A percentile compares a stretch with the other conserved stretches of the same genome.
phyloP scores from a whole-genome alignment of 1,140 invertebrate genomes.

The Globodera rostochiensis region DNA sequence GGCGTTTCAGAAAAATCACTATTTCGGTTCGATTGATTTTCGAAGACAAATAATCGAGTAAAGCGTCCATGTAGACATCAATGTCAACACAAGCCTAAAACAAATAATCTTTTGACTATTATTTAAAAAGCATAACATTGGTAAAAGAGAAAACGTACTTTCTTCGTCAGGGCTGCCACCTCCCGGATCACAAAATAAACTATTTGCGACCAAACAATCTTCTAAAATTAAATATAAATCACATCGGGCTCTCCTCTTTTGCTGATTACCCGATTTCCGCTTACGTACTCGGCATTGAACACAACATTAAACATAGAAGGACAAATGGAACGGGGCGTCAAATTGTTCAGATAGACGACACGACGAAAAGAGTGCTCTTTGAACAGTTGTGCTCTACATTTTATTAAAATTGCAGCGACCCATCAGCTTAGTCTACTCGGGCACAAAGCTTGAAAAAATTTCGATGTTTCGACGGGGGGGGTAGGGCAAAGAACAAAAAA shows the following conservation, averaged over 20 bases:
- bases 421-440: neutral
- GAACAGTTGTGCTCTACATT: slow-evolving; percentile 1
- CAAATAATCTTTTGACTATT: neutral
- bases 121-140: neutral
- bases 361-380: slow-evolving; percentile 30
- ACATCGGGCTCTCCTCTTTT: neutral
- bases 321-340: slow-evolving; percentile 38
- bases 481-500: neutral
- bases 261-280: neutral
- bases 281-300: slow-evolving; percentile 39
- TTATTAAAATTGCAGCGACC: neutral
- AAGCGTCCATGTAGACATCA: slow-evolving; percentile 27
- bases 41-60: slow-evolving; percentile 33
- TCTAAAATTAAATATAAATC: slow-evolving; percentile 8
- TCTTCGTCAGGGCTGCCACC: slow-evolving; percentile 36
- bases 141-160: slow-evolving; percentile 6
- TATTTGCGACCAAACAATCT: slow-evolving; percentile 32
- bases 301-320: slow-evolving; percentile 30
- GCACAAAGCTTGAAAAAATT: neutral
- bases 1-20: slow-evolving; percentile 34
- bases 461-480: neutral
- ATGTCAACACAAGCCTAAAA: slow-evolving; percentile 38
- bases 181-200: slow-evolving; percentile 40
- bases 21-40: slow-evolving; percentile 33
- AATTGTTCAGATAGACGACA: slow-evolving; percentile 36